Conservation (phyloP, 2,113 vertebrate species). For the Forbesichthys agassizii region DNA sequence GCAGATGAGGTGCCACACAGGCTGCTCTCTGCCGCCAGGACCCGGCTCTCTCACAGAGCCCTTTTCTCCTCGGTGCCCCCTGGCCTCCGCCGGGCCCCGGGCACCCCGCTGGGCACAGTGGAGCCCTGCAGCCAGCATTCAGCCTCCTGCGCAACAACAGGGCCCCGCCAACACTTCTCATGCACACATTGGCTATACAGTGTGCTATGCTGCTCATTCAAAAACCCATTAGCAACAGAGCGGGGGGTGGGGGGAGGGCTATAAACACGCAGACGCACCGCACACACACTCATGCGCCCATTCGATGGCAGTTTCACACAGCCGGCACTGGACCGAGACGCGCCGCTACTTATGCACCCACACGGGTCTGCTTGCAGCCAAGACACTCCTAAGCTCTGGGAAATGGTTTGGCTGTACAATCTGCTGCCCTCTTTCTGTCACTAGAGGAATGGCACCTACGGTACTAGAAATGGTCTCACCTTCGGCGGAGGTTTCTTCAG, state of each 20-base stretch:
- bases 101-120: slow-evolving; percentile 89
- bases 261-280: slow-evolving; percentile 14
- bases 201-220: slow-evolving; percentile 62
- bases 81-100: slow-evolving; percentile 68
- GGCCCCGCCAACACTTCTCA: slow-evolving; percentile 69
- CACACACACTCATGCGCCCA: slow-evolving; percentile 28
- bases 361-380: not conserved
- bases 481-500: slow-evolving; percentile 94
- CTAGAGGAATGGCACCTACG: slow-evolving; percentile 31
- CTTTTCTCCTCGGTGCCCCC: slow-evolving; percentile 82
- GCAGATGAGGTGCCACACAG: slow-evolving; percentile 93
- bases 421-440: slow-evolving; percentile 76
- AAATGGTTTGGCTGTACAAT: slow-evolving; percentile 27
- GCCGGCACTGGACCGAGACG: slow-evolving; percentile 59
- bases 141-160: slow-evolving; percentile 49
- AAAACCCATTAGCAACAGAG: slow-evolving; percentile 60
- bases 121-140: slow-evolving; percentile 79
- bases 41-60: slow-evolving; percentile 89
- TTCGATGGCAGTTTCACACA: slow-evolving; percentile 54
- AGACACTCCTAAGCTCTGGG: too few relatives aligned
- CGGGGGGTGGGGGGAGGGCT: not conserved
- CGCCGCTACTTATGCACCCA: slow-evolving; percentile 38
- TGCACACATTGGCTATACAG: slow-evolving; percentile 69
- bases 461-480: slow-evolving; percentile 71
- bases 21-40: slow-evolving; percentile 81